Percentiles rank a stretch among this genome's conserved stretches.
Conservation (phyloP, 1,140 invertebrate genomes). For the Melanaphis sacchari region DNA sequence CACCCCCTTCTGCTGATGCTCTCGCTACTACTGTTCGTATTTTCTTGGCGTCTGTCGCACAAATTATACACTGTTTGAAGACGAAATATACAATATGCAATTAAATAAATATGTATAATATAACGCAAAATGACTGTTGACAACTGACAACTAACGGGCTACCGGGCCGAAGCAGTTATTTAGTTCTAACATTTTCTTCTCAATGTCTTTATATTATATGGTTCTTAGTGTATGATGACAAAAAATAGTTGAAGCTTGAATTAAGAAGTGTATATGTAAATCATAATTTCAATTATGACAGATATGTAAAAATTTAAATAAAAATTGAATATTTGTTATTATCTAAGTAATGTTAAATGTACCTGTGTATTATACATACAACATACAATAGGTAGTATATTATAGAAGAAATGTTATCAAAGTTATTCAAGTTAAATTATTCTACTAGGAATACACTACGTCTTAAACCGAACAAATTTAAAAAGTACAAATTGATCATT, state of each 20-base stretch:
- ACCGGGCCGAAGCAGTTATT: not conserved
- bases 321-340: too few relatives aligned
- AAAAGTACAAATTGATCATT: not conserved
- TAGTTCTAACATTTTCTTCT: not conserved
- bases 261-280: too few relatives aligned
- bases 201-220: not conserved
- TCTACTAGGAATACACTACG: too few relatives aligned
- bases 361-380: too few relatives aligned
- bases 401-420: too few relatives aligned
- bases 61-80: conserved; percentile 3
- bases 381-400: too few relatives aligned
- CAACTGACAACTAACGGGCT: not conserved
- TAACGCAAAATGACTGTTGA: not conserved
- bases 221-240: not conserved
- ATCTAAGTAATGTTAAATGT: too few relatives aligned
- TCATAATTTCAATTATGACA: too few relatives aligned
- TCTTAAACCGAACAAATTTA: too few relatives aligned
- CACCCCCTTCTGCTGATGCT: not conserved
- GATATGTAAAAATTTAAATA: too few relatives aligned
- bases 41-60: not conserved
- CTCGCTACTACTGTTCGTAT: not conserved
- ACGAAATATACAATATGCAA: not conserved
- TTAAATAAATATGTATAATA: not conserved
- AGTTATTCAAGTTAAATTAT: too few relatives aligned
- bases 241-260: too few relatives aligned